phyloP scores from a whole-genome alignment of 1,140 invertebrate genomes.

The Drosophila ananassae region DNA sequence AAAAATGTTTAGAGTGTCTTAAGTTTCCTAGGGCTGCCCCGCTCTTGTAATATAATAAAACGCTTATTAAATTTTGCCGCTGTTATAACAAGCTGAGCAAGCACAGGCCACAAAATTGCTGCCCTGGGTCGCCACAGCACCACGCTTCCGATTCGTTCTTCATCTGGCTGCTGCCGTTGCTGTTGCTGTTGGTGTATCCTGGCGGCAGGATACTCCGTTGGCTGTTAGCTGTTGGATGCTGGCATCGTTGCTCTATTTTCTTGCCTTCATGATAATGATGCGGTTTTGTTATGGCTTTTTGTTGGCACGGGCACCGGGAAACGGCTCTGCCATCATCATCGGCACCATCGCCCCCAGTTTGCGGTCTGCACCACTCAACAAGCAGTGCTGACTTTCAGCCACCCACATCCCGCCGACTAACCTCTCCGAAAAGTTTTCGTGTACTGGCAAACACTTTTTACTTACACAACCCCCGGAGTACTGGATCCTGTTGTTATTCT shows the following conservation, averaged over 20 bases:
- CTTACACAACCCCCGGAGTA: constrained; percentile 16
- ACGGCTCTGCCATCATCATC: constrained; percentile 36
- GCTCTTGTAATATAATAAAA: constrained; percentile 70
- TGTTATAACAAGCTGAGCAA: constrained; percentile 60
- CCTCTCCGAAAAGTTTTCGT: constrained; percentile 60
- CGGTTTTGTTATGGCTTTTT: constrained; percentile 71
- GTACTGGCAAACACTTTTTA: constrained; percentile 67
- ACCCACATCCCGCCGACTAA: constrained; percentile 18
- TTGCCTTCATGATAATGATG: constrained; percentile 70
- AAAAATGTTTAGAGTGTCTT: constrained; percentile 10
- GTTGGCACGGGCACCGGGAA: constrained; percentile 48
- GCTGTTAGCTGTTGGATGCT: constrained; percentile 22
- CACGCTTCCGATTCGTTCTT: constrained; percentile 55
- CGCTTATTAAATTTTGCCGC: constrained; percentile 70
- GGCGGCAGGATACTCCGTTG: constrained; percentile 4
- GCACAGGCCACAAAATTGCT: constrained; percentile 67
- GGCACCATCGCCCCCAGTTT: constrained; percentile 42
- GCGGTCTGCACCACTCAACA: constrained; percentile 60
- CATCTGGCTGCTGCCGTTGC: constrained; percentile 4
- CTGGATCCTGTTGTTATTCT: constrained; percentile 38
- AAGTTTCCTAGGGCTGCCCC: constrained; percentile 11
- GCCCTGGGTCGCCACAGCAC: constrained; percentile 56
- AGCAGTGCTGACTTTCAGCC: constrained; percentile 29
- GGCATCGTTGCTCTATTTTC: constrained; percentile 50
- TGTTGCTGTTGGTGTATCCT: constrained; percentile 3